Conservation (phyloP, 2,888 invertebrate species). For the Carcina quercana region DNA sequence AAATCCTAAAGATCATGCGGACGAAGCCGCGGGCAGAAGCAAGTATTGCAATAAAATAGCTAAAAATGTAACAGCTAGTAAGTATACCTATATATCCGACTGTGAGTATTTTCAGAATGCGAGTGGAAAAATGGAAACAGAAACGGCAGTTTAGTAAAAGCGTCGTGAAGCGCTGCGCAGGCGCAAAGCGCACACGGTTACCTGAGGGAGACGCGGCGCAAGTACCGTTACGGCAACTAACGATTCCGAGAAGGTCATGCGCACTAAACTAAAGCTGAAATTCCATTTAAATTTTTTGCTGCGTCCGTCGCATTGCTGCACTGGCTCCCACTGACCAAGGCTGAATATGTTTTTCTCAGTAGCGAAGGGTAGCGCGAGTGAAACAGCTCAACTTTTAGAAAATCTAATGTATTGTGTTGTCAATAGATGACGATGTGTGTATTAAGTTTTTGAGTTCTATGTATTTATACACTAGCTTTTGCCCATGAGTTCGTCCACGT, state of each 20-base stretch:
- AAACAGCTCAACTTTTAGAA: too few relatives aligned
- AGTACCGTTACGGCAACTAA: constrained; percentile 63
- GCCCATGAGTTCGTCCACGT: too few relatives aligned
- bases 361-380: too few relatives aligned
- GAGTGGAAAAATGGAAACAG: neutral
- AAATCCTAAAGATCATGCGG: too few relatives aligned
- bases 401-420: too few relatives aligned
- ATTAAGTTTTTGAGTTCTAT: too few relatives aligned
- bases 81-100: too few relatives aligned
- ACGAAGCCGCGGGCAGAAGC: too few relatives aligned
- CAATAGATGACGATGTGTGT: too few relatives aligned
- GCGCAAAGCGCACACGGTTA: constrained; percentile 30
- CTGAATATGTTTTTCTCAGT: constrained; percentile 19
- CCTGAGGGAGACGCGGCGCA: constrained; percentile 43
- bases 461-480: too few relatives aligned
- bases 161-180: constrained; percentile 6
- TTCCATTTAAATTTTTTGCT: constrained; percentile 58
- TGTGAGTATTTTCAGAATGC: too few relatives aligned
- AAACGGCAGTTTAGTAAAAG: neutral
- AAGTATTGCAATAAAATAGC: neutral
- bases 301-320: constrained; percentile 26
- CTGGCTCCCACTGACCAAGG: constrained; percentile 23
- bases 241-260: constrained; percentile 69
- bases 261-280: constrained; percentile 52
- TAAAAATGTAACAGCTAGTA: neutral